Base-by-base conservation (phyloP, 2,113 vertebrate species). In the Hiodon tergisus region DNA sequence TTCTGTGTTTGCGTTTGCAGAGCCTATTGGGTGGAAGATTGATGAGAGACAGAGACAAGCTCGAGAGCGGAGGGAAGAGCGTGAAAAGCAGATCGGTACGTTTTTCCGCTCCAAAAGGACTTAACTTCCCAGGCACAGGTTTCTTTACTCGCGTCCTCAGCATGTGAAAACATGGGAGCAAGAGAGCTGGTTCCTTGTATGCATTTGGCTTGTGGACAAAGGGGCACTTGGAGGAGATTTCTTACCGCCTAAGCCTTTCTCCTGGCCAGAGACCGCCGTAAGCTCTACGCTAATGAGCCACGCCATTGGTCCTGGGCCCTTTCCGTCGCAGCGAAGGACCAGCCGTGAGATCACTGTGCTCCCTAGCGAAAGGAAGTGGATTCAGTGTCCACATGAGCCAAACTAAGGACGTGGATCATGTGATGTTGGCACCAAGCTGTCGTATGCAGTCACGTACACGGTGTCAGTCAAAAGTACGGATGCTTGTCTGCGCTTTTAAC, bases 41-140 rank as follows among this genome's bases (percentile, higher is more conserved):
- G 97, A 99, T 73, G 97, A 99, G 83, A 91, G 94, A 65, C 95
- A 95, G 83, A 90, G 93, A 11, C 87, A 97, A 77, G 97, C 97
- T 71, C 91, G 94, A 57, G 95, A 98, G 81, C 90, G 97, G 8
- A 92, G 96, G 50, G 95, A 93, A 76, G 94, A 96, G 81, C 85
- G 83, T 53, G 95, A 99, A 53, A 98, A 95, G 74, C 92, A 94
- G 83, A 91, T 92, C 46, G 96, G 97, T 99, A 90, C 67, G 86
- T 61, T 75, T 73, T 69, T 57, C 72, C 46, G 13, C 46, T 48
- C 31, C 31, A 31, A 31, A 31, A 31, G 4, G 4, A n/a, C n/a
- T 53, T 53, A 31, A 31, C 31, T 31, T 31, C 31, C 31, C 31
- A 31, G 31, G 31, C 31, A 31, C 31, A 31, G 31, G 31, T 31